Conservation (phyloP, 2,888 invertebrate genomes). For the Erpobdella octoculata region DNA sequence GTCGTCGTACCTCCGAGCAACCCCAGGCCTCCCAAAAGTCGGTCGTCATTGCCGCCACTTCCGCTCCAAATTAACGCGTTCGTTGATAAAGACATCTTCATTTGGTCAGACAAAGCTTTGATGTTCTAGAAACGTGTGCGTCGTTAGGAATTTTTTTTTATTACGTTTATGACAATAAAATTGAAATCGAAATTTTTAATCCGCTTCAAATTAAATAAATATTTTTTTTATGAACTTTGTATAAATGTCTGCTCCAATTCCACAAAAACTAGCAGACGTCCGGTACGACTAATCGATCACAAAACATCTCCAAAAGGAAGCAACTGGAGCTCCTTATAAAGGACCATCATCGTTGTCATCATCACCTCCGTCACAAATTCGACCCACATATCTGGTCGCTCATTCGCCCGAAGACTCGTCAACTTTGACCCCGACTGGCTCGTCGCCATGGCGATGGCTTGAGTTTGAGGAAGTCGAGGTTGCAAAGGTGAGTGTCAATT, state of each 20-base stretch:
- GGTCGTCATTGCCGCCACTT: slow-evolving; percentile 8
- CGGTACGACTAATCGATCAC: too few relatives aligned
- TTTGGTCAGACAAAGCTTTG: neutral
- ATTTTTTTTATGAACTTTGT: too few relatives aligned
- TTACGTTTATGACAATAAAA: neutral
- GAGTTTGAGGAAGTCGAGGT: slow-evolving; percentile 13
- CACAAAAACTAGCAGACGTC: too few relatives aligned
- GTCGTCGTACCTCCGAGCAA: neutral
- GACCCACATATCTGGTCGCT: slow-evolving; percentile 21
- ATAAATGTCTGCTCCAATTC: too few relatives aligned
- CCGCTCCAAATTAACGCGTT: slow-evolving; percentile 24
- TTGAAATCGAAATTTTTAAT: neutral
- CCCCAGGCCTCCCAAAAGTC: slow-evolving; percentile 8
- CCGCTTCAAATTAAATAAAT: too few relatives aligned
- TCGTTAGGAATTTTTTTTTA: neutral
- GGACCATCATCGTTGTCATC: slow-evolving; percentile 15
- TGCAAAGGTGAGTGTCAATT: slow-evolving; percentile 21
- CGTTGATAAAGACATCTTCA: slow-evolving; percentile 28
- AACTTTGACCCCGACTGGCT: slow-evolving; percentile 19
- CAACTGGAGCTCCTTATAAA: slow-evolving; percentile 7
- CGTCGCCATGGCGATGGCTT: slow-evolving; percentile 12
- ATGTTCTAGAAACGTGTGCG: neutral
- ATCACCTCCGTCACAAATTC: neutral
- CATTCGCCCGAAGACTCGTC: slow-evolving; percentile 18
- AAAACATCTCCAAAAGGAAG: too few relatives aligned